Evolutionary conservation across 1,140 invertebrate species (phyloP).

Genomic region (Sycophaga agraensis): DNA sequence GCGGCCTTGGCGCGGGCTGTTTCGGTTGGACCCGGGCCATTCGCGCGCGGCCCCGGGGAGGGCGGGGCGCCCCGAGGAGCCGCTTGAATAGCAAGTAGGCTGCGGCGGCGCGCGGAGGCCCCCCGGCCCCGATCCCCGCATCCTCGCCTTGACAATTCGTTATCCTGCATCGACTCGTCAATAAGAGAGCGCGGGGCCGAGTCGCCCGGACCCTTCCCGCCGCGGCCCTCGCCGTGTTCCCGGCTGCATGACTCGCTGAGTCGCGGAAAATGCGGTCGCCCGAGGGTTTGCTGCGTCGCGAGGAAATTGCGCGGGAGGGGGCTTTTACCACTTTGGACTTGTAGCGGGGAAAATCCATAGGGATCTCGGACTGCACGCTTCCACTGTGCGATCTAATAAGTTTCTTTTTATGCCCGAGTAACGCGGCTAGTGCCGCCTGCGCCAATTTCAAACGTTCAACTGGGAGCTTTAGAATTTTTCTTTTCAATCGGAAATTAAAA

Average conservation of each 20-base stretch:
- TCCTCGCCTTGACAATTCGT: slow-evolving; percentile 20
- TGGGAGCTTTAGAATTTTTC: no score
- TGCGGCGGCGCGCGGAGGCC: not conserved
- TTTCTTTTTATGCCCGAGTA: no score
- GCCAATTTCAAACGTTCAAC: no score
- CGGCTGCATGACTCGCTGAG: slow-evolving; percentile 18
- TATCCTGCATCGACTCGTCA: slow-evolving; percentile 17
- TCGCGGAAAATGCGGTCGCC: slow-evolving; percentile 13
- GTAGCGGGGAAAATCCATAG: no score
- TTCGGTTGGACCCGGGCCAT: slow-evolving; percentile 13
- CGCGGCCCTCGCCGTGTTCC: not conserved
- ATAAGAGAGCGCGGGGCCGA: slow-evolving; percentile 2
- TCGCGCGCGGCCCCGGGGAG: not conserved
- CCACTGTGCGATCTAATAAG: no score
- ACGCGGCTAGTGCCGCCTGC: no score
- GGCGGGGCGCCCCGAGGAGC: not conserved
- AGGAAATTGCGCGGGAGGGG: not conserved
- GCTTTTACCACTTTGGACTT: no score
- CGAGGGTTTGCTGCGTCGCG: not conserved
- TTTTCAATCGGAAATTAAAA: no score
- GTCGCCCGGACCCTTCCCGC: no score
- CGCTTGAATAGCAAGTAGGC: slow-evolving; percentile 37
- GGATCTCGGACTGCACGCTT: no score
- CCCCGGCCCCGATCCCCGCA: not conserved
- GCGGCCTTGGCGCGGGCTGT: no score